phyloP scores from a whole-genome alignment of 2,888 invertebrate species.

The Tromatobia lineatoria region DNA sequence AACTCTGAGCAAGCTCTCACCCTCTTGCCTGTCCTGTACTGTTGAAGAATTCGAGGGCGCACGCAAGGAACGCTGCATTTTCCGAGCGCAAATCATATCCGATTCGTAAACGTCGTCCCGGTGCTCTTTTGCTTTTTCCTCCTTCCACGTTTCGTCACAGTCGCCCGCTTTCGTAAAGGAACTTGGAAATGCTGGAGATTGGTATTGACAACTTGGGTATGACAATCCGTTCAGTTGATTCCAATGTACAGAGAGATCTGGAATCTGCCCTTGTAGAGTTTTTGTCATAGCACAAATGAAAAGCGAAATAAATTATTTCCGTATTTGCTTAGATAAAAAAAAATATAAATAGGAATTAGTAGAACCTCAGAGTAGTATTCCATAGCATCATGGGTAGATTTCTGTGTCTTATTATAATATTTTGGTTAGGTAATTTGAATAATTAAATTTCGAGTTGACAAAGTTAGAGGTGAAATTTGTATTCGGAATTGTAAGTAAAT shows the following conservation, averaged over 20 bases:
- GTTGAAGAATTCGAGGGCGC: constrained; percentile 36
- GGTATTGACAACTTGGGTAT: too few relatives aligned
- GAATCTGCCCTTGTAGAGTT: too few relatives aligned
- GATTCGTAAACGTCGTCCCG: constrained; percentile 31
- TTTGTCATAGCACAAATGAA: too few relatives aligned
- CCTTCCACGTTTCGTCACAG: background rate
- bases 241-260: too few relatives aligned
- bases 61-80: constrained; percentile 15
- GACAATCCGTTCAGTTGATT: too few relatives aligned
- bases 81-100: constrained; percentile 48
- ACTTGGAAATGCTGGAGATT: too few relatives aligned
- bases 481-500: background rate
- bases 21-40: constrained; percentile 28
- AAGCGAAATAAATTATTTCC: too few relatives aligned
- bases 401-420: background rate
- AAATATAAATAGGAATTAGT: too few relatives aligned
- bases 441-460: background rate
- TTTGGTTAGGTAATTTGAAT: background rate
- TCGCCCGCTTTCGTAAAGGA: too few relatives aligned
- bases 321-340: too few relatives aligned
- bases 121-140: constrained; percentile 20
- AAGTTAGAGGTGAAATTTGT: background rate
- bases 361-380: background rate
- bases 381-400: too few relatives aligned
- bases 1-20: constrained; percentile 27